Evolutionary conservation across 2,888 invertebrate genomes (phyloP), one percentile per base, ranked within the genome.

Genomic region (Isoperla grammatica): DNA sequence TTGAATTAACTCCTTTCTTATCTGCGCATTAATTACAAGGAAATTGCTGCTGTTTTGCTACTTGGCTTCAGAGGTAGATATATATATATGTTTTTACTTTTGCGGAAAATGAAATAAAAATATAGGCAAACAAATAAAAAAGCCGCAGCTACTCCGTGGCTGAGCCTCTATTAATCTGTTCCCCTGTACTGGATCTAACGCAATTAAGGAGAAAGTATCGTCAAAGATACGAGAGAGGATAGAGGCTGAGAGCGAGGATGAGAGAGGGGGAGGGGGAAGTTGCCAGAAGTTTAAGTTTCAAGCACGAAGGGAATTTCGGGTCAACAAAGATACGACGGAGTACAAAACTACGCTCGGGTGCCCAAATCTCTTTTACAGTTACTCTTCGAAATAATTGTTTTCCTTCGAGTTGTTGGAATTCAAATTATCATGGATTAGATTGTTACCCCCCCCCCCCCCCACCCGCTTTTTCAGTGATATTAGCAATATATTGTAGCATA

Each of bases 1-100:
- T 48, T 23, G 57, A 57, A 57, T 57, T 57, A 57, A 57, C 57
- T 57, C 48, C 23, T 35, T 42, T 57, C 57, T 57, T 57, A 57
- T 57, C 57, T 48, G n/a, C 12, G 15, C 57, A 57, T 57, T 57
- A 57, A 57, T 57, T 57, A 57, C 48, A 19, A 17, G 5, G 57
- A 46, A 46, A 57, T 53, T 53, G 53, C 53, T 20, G 37, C 53
- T 53, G 37, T 53, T 53, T 53, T 37, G 35, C 37, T 35, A 19
- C 53, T 39, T 37, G 9, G 19, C 37, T 6, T 17, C 15, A n/a
- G 17, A 39, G 50, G 5, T 50, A 37, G 19, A 37, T 39, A 37
- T 53, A 19, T 46, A 46, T 29, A 8, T n/a, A n/a, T 19, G n/a
- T 20, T 46, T 20, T 20, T 46, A 19, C 22, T 46, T 46, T 46